phyloP scores from a whole-genome alignment of 2,113 vertebrate genomes.

The Pluvianellus socialis region DNA sequence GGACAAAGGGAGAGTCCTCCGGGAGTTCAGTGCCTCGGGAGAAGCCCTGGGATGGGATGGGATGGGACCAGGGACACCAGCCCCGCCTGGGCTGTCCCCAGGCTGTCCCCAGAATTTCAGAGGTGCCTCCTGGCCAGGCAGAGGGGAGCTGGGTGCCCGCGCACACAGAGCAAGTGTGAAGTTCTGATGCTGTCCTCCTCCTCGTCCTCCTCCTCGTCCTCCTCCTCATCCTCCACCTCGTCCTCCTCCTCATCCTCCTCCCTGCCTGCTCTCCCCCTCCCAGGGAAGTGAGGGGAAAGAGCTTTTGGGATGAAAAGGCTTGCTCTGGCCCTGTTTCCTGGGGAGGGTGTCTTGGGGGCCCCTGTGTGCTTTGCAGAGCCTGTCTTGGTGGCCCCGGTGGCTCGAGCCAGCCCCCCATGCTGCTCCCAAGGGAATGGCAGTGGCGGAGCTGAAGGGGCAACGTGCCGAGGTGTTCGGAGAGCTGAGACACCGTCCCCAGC shows the following conservation, averaged over 20 bases:
- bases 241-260: neutral
- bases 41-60: too few relatives aligned
- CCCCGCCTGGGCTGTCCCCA: neutral
- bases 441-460: neutral
- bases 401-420: rapidly evolving
- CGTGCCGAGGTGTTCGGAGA: rapidly evolving
- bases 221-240: neutral
- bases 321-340: rapidly evolving
- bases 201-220: neutral
- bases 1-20: neutral
- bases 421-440: neutral
- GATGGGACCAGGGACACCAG: neutral
- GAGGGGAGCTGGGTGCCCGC: neutral
- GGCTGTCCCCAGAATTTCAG: neutral
- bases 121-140: neutral
- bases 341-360: neutral
- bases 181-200: neutral
- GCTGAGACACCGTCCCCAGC: rapidly evolving
- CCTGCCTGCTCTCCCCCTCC: neutral
- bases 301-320: neutral
- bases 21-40: neutral
- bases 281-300: neutral
- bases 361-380: neutral
- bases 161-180: rapidly evolving
- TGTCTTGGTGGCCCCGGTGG: rapidly evolving